Conservation (phyloP, 2,888 invertebrate species). For the Acanthosepion pharaonis region DNA sequence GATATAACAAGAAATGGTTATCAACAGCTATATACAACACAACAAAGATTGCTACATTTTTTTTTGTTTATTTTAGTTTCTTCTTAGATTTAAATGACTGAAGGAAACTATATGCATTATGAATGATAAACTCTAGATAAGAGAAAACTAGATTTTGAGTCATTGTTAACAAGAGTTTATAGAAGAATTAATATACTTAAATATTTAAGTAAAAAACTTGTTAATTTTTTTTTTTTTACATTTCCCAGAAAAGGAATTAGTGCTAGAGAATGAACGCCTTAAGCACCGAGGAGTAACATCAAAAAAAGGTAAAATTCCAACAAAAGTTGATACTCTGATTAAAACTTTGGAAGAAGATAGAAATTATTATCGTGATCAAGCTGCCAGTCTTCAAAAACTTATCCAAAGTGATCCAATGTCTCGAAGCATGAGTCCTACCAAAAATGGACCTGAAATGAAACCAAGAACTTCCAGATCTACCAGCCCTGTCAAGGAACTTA, state of each 20-base stretch:
- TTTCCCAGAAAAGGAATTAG: slow-evolving; percentile 72
- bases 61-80: no score
- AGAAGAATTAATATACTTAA: no score
- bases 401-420: neutral
- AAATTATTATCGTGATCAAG: slow-evolving; percentile 74
- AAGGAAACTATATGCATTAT: no score
- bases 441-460: neutral
- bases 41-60: no score
- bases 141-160: no score
- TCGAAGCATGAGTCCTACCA: neutral
- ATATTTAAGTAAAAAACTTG: no score
- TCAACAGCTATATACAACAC: no score
- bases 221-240: no score
- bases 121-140: no score
- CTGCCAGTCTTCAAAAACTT: slow-evolving; percentile 68
- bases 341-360: slow-evolving; percentile 73
- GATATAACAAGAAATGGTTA: no score
- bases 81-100: no score
- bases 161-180: no score
- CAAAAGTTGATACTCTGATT: slow-evolving; percentile 71
- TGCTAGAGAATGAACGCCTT: slow-evolving; percentile 74
- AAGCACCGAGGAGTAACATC: slow-evolving; percentile 69
- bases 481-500: slow-evolving; percentile 44
- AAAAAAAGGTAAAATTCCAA: slow-evolving; percentile 67
- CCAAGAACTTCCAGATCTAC: slow-evolving; percentile 10